phyloP scores from a whole-genome alignment of 35 echinoderm and acorn worm species.

The Holothuria glaberrima region DNA sequence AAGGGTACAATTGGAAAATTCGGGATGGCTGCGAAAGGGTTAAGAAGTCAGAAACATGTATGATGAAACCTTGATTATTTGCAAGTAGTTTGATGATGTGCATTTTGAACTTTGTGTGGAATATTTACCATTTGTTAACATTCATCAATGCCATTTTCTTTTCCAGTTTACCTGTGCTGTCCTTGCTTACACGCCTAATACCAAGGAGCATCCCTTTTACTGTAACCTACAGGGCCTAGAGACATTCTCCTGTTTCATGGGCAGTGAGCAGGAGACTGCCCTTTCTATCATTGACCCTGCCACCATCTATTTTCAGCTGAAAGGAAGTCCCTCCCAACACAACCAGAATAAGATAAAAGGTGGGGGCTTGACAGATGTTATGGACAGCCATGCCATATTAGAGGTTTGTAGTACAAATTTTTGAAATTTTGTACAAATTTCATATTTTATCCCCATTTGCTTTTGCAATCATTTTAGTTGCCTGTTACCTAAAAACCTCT shows the following conservation, averaged over 20 bases:
- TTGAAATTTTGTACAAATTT: no score
- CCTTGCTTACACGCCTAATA: conserved; percentile 71
- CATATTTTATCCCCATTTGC: no score
- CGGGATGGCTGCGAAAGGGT: no score
- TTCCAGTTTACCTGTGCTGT: conserved; percentile 91
- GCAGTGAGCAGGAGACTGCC: conserved; percentile 82
- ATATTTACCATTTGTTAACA: no score
- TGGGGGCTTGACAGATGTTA: conserved; percentile 78
- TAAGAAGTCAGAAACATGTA: no score
- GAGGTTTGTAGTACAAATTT: conserved; percentile 72
- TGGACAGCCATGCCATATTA: conserved; percentile 80
- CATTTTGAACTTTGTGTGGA: no score
- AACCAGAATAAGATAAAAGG: conserved; percentile 46
- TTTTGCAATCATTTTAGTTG: no score
- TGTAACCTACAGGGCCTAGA: conserved; percentile 88
- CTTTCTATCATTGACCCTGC: conserved; percentile 95
- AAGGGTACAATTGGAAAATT: no score
- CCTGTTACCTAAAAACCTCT: no score
- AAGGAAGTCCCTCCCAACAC: conserved; percentile 68
- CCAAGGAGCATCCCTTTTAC: conserved; percentile 81
- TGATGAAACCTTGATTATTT: no score
- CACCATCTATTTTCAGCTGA: conserved; percentile 85
- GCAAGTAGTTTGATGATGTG: no score
- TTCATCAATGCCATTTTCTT: background rate
- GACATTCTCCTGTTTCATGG: conserved; percentile 91